Base-by-base conservation (phyloP, 2,888 invertebrate species). In the Sinopyrophorus schimmeli region DNA sequence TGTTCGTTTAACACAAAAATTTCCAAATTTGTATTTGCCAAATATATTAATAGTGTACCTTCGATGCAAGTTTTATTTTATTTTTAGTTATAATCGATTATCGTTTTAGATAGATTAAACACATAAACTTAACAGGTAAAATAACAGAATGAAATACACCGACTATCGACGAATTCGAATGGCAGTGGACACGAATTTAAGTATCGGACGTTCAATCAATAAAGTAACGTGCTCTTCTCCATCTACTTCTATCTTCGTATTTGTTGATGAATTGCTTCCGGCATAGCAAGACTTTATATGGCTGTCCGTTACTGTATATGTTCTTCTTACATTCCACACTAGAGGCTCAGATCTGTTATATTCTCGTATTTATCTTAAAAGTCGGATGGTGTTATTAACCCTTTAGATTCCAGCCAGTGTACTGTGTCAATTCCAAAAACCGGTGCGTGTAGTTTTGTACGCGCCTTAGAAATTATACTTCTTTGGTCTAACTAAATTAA, bases 241-340 rank as follows among this genome's bases (percentile, higher is more conserved):
- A 30, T 31, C 32, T 49, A 21, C 30, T 46, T 47, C 38, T 42
- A 54, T 32, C 43, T 55, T 50, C 52, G 53, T 53, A 51, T 55
- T 53, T 50, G 43, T 53, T 57, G 57, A 57, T 57, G 57, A 57
- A 57, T 54, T 47, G 55, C 55, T 46, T 23, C 31, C 31, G 53
- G 53, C 50, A 23, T 34, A 35, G 38, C 50, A 42, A 41, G 47
- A 39, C 47, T 48, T 57, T 57, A 52, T 54, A 54, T 57, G 42
- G 49, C 37, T 41, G 27, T 30, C 44, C 34, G 32, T 35, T 49
- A 32, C 40, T 31, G 37, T 44, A 43, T 39, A 31, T 40, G 50
- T 18, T 44, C 28, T n/a, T n/a, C n/a, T 38, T 43, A 49, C 39
- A 49, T 49, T 49, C 44, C 44, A 38, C 39, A 40, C 39, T 31